Evolutionary conservation across 1,140 invertebrate genomes (phyloP), one percentile per base, ranked within the genome.

Genomic region (Calephelis virginiensis): DNA sequence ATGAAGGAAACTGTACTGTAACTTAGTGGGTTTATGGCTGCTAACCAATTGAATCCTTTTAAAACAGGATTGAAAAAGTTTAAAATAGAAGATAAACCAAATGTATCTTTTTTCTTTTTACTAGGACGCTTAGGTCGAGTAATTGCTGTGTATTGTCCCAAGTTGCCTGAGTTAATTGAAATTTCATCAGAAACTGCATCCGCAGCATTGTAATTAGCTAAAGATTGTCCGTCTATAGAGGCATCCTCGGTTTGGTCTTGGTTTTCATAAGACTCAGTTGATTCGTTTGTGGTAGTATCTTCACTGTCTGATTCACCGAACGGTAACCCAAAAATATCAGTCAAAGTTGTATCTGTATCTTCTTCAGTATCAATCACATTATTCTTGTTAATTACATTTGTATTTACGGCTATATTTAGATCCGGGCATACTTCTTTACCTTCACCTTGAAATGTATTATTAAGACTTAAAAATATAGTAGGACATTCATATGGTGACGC

Each of bases 381-480:
- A 48, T 90, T 89, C 76, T 90, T 89, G 60, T 90, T 90, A 10
- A 90, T 72, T 37, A 90, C 88, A 71, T 90, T 90, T 38, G 88
- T 90, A 43, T 90, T 90, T 7, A 90, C 86, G 45, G 86, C 86
- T 53, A 91, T 91, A 73, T 91, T 89, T 63, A 91, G 76, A 77
- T 91, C 89, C n/a, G 89, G 89, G 67, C 89, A 91, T 9, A 81
- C 85, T 69, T 91, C 86, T 70, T 91, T 91, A 38, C 64, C 89
- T 75, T 91, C 84, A 0, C 85, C 89, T 85, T 91, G 85, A 71
- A 91, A 91, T 28, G 89, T 89, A 60, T 91, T 91, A 60, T 91
- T 91, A 59, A 91, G 70, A 59, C 86, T 87, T 9, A 91, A 64
- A 65, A 78, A 91, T 66, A 91, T 89, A 7, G 88, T 91, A 5